Percentiles rank a stretch among this genome's conserved stretches.
These are phyloP conservation scores for Rugalucina vietnamica DNA, from an alignment of 2,888 invertebrate genomes.

Conservation along the genomic window DNA sequence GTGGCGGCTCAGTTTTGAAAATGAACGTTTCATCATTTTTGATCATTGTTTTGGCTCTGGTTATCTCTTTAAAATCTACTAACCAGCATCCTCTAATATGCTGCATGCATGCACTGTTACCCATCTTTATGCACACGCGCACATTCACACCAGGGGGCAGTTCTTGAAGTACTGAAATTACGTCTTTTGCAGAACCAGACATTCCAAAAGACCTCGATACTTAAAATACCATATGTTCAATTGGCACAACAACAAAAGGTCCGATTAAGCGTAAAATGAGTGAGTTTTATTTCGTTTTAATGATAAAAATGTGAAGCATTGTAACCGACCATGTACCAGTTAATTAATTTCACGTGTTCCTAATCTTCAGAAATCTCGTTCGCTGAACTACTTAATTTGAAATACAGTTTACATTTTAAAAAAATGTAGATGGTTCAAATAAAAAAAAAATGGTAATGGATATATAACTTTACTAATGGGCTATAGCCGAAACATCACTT, in stretches of 20 bases:
- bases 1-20: no score
- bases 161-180: neutral
- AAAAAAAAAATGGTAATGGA: no score
- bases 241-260: slow-evolving; percentile 33
- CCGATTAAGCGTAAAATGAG: slow-evolving; percentile 46
- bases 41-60: neutral
- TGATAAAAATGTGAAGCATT: neutral
- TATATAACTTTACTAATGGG: no score
- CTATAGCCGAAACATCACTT: no score
- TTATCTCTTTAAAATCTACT: neutral
- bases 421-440: no score
- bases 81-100: neutral
- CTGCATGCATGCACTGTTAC: neutral
- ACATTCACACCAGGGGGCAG: neutral
- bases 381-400: no score
- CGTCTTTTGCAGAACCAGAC: neutral
- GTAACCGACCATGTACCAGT: neutral
- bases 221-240: neutral
- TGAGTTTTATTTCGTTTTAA: slow-evolving; percentile 1
- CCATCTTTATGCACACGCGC: neutral
- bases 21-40: no score
- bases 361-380: no score
- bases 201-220: neutral
- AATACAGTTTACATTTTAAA: no score
- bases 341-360: neutral